phyloP scores from a whole-genome alignment of 1,140 invertebrate genomes.

The Spodoptera litura region DNA sequence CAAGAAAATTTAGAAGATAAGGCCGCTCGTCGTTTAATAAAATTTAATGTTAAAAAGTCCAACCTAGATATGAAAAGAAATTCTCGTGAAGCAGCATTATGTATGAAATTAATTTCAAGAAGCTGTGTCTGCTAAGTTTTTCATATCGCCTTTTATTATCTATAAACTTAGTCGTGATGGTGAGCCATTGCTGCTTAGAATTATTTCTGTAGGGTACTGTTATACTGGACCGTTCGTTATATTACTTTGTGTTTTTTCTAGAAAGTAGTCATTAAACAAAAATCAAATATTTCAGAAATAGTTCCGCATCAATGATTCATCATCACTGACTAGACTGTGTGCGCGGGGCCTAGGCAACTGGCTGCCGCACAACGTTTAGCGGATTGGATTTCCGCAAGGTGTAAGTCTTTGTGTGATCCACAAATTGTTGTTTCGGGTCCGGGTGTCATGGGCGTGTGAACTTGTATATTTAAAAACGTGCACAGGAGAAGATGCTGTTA shows the following conservation, averaged over 20 bases:
- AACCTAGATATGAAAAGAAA: conserved; percentile 29
- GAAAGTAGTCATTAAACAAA: no score
- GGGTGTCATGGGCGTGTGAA: no score
- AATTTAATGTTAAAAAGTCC: conserved; percentile 36
- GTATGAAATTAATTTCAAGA: conserved; percentile 27
- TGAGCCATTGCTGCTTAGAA: conserved; percentile 3
- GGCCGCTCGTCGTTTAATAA: conserved; percentile 23
- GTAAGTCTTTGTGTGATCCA: no score
- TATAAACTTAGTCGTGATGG: conserved; percentile 6
- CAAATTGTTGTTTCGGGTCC: no score
- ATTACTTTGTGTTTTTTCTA: background rate
- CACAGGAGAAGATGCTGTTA: no score
- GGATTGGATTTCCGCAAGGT: no score
- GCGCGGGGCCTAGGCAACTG: no score
- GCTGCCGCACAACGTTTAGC: no score
- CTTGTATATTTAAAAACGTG: no score
- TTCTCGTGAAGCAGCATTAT: conserved; percentile 27
- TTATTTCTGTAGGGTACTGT: background rate
- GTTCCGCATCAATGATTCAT: no score
- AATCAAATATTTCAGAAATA: no score
- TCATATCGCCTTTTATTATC: conserved; percentile 17
- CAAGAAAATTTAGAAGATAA: conserved; percentile 11
- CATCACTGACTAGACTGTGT: no score
- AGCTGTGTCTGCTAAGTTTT: conserved; percentile 26
- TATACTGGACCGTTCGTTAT: background rate